phyloP scores from a whole-genome alignment of 2,797 vertebrate genomes.

The Cetoscarus ocellatus region DNA sequence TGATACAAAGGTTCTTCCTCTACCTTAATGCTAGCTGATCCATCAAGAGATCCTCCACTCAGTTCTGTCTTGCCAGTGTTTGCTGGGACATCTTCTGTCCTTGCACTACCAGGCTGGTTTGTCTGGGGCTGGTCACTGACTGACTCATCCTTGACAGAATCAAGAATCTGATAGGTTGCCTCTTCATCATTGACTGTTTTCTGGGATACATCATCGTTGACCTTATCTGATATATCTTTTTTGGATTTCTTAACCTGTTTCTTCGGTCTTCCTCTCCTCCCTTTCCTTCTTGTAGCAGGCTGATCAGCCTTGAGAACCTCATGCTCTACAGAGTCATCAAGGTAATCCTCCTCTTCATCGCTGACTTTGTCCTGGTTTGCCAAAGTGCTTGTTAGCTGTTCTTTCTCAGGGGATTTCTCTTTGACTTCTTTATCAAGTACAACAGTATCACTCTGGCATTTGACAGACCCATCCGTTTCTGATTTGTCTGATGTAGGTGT shows the following conservation, averaged over 20 bases:
- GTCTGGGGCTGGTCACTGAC: not conserved
- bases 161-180: slow-evolving; percentile 41
- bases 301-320: not conserved
- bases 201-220: not conserved
- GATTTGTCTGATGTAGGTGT: not conserved
- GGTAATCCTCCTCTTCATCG: slow-evolving; percentile 48
- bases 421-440: not conserved
- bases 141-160: slow-evolving; percentile 56
- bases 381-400: slow-evolving; percentile 28
- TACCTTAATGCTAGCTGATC: not conserved
- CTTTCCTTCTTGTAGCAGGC: not conserved
- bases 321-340: slow-evolving; percentile 31
- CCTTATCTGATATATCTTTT: slow-evolving; percentile 18
- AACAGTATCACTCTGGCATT: not conserved
- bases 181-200: slow-evolving; percentile 28
- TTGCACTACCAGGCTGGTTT: not conserved
- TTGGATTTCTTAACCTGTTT: slow-evolving; percentile 11
- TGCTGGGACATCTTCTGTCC: not conserved
- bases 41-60: not conserved
- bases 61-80: not conserved
- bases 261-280: slow-evolving; percentile 48
- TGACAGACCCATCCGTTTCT: too few species aligned
- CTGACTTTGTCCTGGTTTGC: slow-evolving; percentile 86
- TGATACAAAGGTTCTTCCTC: slow-evolving; percentile 58
- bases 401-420: too few species aligned